Conservation (phyloP, 2,888 invertebrate genomes). For the Scaptomyza flava region DNA sequence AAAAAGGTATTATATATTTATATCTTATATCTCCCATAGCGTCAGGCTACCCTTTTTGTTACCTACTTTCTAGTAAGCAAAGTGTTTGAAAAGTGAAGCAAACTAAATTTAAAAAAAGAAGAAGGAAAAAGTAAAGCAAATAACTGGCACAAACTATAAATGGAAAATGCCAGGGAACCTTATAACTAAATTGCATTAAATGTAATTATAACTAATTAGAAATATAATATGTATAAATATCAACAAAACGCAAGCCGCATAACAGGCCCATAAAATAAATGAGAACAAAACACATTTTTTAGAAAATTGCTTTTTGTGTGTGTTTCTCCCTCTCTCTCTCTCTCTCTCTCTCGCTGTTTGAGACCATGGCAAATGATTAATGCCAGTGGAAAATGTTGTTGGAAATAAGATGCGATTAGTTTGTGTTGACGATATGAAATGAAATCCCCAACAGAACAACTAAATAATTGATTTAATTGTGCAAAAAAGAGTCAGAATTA, state of each 20-base stretch:
- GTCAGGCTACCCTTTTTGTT: too few relatives aligned
- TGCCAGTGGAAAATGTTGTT: slow-evolving; percentile 57
- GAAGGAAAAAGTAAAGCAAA: slow-evolving; percentile 13
- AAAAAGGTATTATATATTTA: too few relatives aligned
- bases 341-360: background rate
- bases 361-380: slow-evolving; percentile 60
- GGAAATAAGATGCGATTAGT: slow-evolving; percentile 58
- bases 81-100: background rate
- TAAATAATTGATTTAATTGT: slow-evolving; percentile 39
- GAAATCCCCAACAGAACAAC: slow-evolving; percentile 19
- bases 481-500: slow-evolving; percentile 21
- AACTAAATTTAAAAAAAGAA: background rate
- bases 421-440: slow-evolving; percentile 15
- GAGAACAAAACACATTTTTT: slow-evolving; percentile 15
- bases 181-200: slow-evolving; percentile 82
- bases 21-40: too few relatives aligned
- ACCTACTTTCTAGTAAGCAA: slow-evolving; percentile 35
- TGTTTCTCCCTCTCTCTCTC: slow-evolving; percentile 1
- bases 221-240: slow-evolving; percentile 49
- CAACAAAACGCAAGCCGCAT: slow-evolving; percentile 32
- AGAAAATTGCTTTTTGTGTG: slow-evolving; percentile 42
- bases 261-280: slow-evolving; percentile 56
- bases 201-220: slow-evolving; percentile 83
- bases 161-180: slow-evolving; percentile 53
- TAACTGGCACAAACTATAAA: slow-evolving; percentile 67